Percentiles rank a stretch among this genome's conserved stretches.
Evolutionary conservation across 2,888 invertebrate species (phyloP).

Genomic region (Noctua comes): DNA sequence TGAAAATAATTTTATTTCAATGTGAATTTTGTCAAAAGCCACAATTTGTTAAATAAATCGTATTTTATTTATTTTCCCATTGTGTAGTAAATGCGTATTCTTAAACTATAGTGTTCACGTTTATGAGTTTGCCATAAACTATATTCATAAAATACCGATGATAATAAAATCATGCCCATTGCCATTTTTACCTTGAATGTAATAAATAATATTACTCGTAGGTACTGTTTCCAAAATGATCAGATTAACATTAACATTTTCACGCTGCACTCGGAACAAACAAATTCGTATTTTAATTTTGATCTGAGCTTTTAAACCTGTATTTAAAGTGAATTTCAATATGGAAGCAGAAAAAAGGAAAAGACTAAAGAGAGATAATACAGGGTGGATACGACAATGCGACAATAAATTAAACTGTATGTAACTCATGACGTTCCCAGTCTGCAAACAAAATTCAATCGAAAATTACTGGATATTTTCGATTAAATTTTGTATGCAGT

Average conservation of each 20-base stretch:
- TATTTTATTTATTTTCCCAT: background rate
- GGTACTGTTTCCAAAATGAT: background rate
- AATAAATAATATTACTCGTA: background rate
- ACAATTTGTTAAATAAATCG: background rate
- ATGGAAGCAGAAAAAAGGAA: background rate
- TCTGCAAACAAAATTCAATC: no score
- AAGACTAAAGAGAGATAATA: background rate
- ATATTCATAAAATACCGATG: background rate
- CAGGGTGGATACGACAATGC: no score
- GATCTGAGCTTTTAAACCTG: background rate
- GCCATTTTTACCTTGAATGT: background rate
- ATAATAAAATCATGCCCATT: background rate
- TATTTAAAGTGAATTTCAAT: background rate
- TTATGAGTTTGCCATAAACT: background rate
- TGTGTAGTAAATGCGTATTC: background rate
- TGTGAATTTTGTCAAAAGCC: background rate
- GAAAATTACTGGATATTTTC: no score
- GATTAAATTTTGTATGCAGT: no score
- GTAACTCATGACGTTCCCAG: no score
- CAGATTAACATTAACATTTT: constrained; percentile 5
- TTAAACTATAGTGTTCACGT: background rate
- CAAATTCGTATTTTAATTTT: background rate
- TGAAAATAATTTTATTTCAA: background rate
- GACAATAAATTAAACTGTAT: no score
- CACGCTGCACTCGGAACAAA: background rate